Evolutionary conservation across 35 echinoderm and acorn worm species (phyloP), one percentile per base, ranked within the genome.

Genomic region (Amphiura filiformis): DNA sequence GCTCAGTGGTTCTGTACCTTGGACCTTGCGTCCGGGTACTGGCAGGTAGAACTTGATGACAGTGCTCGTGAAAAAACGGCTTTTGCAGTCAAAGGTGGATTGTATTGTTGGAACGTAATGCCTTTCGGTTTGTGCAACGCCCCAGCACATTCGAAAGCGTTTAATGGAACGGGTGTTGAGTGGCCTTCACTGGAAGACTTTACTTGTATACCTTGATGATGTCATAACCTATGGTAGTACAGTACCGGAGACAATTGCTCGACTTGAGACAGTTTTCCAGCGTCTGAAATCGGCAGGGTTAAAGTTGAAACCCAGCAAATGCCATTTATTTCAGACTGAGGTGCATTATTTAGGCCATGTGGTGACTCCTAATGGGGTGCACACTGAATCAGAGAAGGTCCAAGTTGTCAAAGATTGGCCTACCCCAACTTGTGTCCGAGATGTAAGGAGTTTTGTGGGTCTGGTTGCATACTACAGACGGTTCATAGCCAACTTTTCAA

Each of bases 71-170:
- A 87, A 31, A 91, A 91, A 56, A 84, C 93, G n/a, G 84, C 93
- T 17, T 94, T 94, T 84, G 40, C 81, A 34, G 91, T 79, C 13
- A 36, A 70, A 1, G 57, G 41, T 20, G 87, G 87, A 22, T 75
- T 94, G 17, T 90, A 90, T 35, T 34, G 70, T 33, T 94, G 91
- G 39, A 76, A 78, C 36, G 76, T 89, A 44, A 90, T 90, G 92
- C 83, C 92, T 15, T 91, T 82, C 76, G 93, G 88, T 36, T 47
- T 94, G 1, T 85, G 64, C 31, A 91, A 91, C 41, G 93, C 93
- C 18, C 87, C 87, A 70, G 65, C n/a, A 88, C 87, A 22, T 88
- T 88, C 65, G 81, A 84, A 75, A 31, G 81, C n/a, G n/a, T 26
- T 61, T 93, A 22, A 93, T 84, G 90, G 76, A 87, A 34, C 85